Conservation (phyloP, 2,797 vertebrate genomes). For the Arrhamphus sclerolepis region DNA sequence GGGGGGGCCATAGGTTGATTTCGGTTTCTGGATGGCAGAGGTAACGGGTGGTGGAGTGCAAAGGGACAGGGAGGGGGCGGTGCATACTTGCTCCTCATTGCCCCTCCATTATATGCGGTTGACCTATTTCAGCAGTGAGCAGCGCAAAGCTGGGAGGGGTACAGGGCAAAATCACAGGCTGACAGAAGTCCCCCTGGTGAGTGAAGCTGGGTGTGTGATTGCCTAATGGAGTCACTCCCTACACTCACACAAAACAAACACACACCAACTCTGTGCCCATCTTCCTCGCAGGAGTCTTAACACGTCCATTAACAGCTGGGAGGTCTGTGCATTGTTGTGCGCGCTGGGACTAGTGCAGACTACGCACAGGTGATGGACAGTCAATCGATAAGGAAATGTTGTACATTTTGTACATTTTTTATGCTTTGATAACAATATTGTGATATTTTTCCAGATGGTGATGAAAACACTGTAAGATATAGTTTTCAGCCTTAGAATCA, state of each 20-base stretch:
- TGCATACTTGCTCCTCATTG: constrained; percentile 83
- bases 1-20: constrained; percentile 46
- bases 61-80: constrained; percentile 17
- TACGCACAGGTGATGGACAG: neutral
- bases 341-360: neutral
- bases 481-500: neutral
- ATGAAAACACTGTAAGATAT: neutral
- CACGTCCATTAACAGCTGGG: constrained; percentile 73
- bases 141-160: constrained; percentile 71
- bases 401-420: constrained; percentile 10
- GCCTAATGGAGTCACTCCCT: constrained; percentile 65
- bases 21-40: constrained; percentile 45
- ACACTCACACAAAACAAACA: constrained; percentile 43
- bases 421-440: neutral
- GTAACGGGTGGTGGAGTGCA: constrained; percentile 36
- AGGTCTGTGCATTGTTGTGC: constrained; percentile 11
- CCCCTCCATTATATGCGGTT: constrained; percentile 94
- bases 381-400: constrained; percentile 1
- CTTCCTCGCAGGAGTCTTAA: constrained; percentile 62
- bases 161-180: constrained; percentile 80
- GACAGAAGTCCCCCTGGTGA: constrained; percentile 72
- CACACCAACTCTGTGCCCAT: constrained; percentile 24
- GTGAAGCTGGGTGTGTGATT: constrained; percentile 70
- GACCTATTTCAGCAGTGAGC: constrained; percentile 91
- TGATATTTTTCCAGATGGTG: neutral